Evolutionary conservation across 2,888 invertebrate species (phyloP).

Genomic region (Melanostoma scalare): DNA sequence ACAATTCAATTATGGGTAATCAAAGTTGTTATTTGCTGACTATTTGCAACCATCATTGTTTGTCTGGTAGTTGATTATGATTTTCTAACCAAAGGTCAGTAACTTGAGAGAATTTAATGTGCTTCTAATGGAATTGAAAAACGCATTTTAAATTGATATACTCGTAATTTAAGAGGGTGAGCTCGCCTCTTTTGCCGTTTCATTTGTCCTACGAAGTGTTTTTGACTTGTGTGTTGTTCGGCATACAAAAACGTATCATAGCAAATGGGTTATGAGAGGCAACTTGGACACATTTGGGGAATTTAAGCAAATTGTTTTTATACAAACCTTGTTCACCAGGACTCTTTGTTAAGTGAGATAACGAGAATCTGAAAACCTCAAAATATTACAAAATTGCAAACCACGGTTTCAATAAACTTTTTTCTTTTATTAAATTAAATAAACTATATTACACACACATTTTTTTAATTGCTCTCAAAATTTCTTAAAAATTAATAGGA

Average conservation of each 20-base stretch:
- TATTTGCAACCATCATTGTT: slow-evolving; percentile 12
- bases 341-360: background rate
- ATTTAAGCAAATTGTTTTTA: too few species aligned
- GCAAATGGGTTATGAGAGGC: too few species aligned
- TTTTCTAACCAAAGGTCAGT: background rate
- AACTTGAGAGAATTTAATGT: background rate
- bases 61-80: slow-evolving; percentile 4
- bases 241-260: too few species aligned
- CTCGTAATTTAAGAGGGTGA: too few species aligned
- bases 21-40: slow-evolving; percentile 49
- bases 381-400: slow-evolving; percentile 8
- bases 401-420: slow-evolving; percentile 22
- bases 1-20: slow-evolving; percentile 68
- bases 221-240: too few species aligned
- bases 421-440: slow-evolving; percentile 31
- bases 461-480: slow-evolving; percentile 46
- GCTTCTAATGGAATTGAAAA: background rate
- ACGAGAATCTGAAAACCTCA: background rate
- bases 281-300: too few species aligned
- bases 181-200: too few species aligned
- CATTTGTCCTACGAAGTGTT: too few species aligned
- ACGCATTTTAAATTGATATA: too few species aligned
- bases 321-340: background rate
- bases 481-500: slow-evolving; percentile 68
- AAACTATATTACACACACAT: slow-evolving; percentile 58